Base-by-base conservation (phyloP, 1,140 invertebrate species). In the Nebria ingens region DNA sequence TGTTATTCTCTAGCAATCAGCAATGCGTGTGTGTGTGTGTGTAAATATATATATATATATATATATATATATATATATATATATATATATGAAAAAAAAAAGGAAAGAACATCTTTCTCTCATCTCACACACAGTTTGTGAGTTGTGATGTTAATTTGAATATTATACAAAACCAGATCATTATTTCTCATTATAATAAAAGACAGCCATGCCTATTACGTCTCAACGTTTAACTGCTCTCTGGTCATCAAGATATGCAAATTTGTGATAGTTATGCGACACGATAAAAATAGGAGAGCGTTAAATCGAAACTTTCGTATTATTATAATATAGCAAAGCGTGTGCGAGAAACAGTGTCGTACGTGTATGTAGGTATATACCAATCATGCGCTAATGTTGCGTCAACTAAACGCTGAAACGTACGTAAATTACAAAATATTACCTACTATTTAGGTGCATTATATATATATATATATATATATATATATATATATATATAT, bases 141-240 rank as follows among this genome's bases (percentile, higher is more conserved):
- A 45, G 40, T 45, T 45, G 40, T 45, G 40, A 12, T 45, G 40
- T 45, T 45, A 45, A 45, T 45, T 45, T 45, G 40, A 45, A 45
- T 45, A 45, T 45, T 45, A 45, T 45, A 45, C 40, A 17, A 45
- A 45, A 45, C 40, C 40, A 45, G 40, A 45, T 45, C 40, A 45
- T 45, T 45, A 45, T 45, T 45, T 45, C 40, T 45, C 40, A 45
- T 45, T 45, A 45, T 45, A 45, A 45, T 45, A 45, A 45, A 45
- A 45, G 40, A 45, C 40, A 17, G 40, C 40, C 40, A 17, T 45
- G 40, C 15, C 40, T 45, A 17, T 45, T 45, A 45, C 40, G 40
- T 6, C 40, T 45, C 40, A 17, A 17, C 40, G 15, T 45, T 45
- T 45, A 45, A 45, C 40, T 45, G 40, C 40, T 9, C 25, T 29